Evolutionary conservation across 1,140 invertebrate species (phyloP), one percentile per base, ranked within the genome.

Genomic region (Sminthurinus signatus): DNA sequence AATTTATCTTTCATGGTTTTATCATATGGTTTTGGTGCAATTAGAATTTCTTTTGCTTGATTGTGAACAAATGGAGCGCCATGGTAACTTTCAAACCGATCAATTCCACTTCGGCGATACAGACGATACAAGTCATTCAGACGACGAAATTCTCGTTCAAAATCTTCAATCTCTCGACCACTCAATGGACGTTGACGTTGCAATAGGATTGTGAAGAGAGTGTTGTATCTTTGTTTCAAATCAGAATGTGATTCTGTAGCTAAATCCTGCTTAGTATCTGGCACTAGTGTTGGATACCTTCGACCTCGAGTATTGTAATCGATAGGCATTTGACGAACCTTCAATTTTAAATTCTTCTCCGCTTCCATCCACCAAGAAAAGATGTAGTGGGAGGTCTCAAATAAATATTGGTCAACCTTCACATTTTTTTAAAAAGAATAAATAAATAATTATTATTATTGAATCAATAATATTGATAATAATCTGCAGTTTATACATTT

Each of bases 161-260:
- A 68, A 36, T 68, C 66, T 28, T 23, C 5, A n/a, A 60, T 44
- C 58, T 68, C 66, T 12, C 21, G 27, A 14, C 29, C 23, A n/a
- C 43, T 64, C 29, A 68, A 44, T 1, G 66, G 66, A 12, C 61
- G 43, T 48, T 57, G 17, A 10, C 55, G n/a, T 1, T 62, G 54
- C 51, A 52, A 39, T 25, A 67, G 0, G 14, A 23, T 21, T n/a
- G 29, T 39, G 43, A 64, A 58, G 17, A 62, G 48, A 1, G 44
- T 50, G 4, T 25, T 56, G 12, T 46, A 55, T 1, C 27, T 10
- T 44, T 29, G 29, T n/a, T 39, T 29, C 21, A 56, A 2, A 3
- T 62, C 52, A 15, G 17, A 10, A 2, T 21, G 19, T 4, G 5
- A n/a, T 19, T 46, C 43, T 46, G 5, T 5, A n/a, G 43, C n/a